These are phyloP conservation scores for Nephrotoma appendiculata DNA, from an alignment of 2,888 invertebrate genomes.

Conservation along the genomic window DNA sequence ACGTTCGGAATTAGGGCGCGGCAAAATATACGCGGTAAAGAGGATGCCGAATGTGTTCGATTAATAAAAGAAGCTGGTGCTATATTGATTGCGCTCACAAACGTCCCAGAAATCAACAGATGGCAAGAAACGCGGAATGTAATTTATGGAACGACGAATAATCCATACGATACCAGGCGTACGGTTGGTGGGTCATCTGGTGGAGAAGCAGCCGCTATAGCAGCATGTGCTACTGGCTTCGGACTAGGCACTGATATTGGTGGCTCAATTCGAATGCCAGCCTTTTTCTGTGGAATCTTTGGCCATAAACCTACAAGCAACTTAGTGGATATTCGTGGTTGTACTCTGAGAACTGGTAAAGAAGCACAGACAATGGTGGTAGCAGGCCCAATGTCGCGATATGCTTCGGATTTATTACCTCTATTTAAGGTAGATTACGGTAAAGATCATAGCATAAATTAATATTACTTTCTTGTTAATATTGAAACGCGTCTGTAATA, in stretches of 20 bases:
- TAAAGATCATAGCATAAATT: not conserved
- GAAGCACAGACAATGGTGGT: conserved; percentile 63
- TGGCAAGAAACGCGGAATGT: conserved; percentile 86
- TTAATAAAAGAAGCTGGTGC: conserved; percentile 66
- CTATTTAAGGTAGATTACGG: conserved; percentile 44
- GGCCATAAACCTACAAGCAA: conserved; percentile 64
- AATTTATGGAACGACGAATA: conserved; percentile 75
- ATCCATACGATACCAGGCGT: conserved; percentile 78
- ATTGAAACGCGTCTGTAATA: not conserved
- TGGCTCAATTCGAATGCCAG: conserved; percentile 86
- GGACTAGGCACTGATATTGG: conserved; percentile 86
- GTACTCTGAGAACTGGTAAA: conserved; percentile 54
- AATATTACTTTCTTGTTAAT: not conserved
- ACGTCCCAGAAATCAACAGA: conserved; percentile 85
- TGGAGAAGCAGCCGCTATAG: conserved; percentile 62
- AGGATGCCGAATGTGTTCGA: conserved; percentile 67
- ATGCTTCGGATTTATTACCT: conserved; percentile 64
- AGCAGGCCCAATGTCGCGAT: conserved; percentile 68
- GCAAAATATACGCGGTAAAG: conserved; percentile 41
- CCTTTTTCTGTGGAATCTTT: conserved; percentile 73
- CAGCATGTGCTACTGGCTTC: conserved; percentile 66
- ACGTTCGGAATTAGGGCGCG: conserved; percentile 53
- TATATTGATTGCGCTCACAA: conserved; percentile 78
- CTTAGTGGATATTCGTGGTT: conserved; percentile 41
- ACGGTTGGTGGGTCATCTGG: conserved; percentile 87